Evolutionary conservation across 2,113 vertebrate genomes (phyloP), one percentile per base, ranked within the genome.

Genomic region (Garra rufa): DNA sequence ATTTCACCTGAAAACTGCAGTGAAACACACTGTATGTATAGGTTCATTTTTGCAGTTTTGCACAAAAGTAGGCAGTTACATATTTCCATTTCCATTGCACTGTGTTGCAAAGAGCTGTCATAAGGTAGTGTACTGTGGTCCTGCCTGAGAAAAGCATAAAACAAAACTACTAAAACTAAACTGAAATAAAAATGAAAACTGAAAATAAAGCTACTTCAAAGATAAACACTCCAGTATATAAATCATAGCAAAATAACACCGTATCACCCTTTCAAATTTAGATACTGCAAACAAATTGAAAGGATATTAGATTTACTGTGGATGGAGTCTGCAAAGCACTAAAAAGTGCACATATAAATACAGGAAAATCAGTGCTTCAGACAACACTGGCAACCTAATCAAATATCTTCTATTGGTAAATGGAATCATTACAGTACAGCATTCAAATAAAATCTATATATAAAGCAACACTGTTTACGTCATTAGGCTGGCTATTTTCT

Each of bases 361-460:
- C 19, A 5, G 28, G 7, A 38, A 55, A 21, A 55, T 55, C 19
- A 21, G 30, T 21, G 7, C 11, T 6, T 21, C 1, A 19, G 28
- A 55, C 52, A 76, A 76, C 30, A 78, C 55, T 76, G 28, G 10
- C 10, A 9, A 59, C 19, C 30, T 24, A 34, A 57, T 76, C 30
- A 57, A 57, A 52, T 34, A 55, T 21, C 2, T 76, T 50, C 19
- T 13, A 3, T 14, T 11, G 13, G 46, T 65, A 69, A 69, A 83
- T 6, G 21, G 75, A 52, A 48, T 13, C 63, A 83, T 73, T 59
- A 44, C 21, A 82, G 44, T 34, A 52, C 24, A 9, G 13, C 30
- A 59, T 74, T 79, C 55, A 13, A 78, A 21, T 41, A 80, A 74
- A 80, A 57, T 65, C 57, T 83, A 69, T 48, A 74, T 44, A 57